Evolutionary conservation across 2,888 invertebrate genomes (phyloP), one percentile per base, ranked within the genome.

Genomic region (Drosophila atripex): DNA sequence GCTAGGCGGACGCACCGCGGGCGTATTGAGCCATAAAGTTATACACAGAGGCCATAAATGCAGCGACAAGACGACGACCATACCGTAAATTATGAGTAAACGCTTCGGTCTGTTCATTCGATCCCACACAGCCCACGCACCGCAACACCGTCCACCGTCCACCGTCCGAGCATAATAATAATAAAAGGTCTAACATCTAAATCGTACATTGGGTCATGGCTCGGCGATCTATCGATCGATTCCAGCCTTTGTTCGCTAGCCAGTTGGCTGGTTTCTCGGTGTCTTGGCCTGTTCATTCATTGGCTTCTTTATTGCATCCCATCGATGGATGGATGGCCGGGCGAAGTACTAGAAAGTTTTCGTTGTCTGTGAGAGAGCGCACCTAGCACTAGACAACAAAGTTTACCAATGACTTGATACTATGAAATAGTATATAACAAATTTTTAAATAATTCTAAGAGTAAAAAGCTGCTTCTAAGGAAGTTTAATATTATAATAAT

Each of bases 121-220:
- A 50, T 14, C 49, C 32, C 14, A 16, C 35, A n/a, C 52, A 68
- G 60, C 80, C 80, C 86, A 80, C 80, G 80, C 86, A 80, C 21
- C 5, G 21, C n/a, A 23, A 4, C 21, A 4, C 4, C 21, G 21
- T 1, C 1, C 18, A 18, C 18, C 18, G 18, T 18, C n/a, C n/a
- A n/a, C 65, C 56, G 78, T 64, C 78, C 66, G 43, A 71, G 73
- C 66, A 66, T 77, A 78, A 82, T 78, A 73, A 79, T 74, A 82
- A 72, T 65, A 71, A 70, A 70, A 71, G 70, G 71, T 64, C 77
- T 65, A 86, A 70, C 80, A 86, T 51, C 84, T 80, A 77, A 86
- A 83, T 86, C 78, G 86, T 80, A 77, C 73, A 80, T 86, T 80
- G 80, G 76, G 80, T 83, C 84, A 79, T 73, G 86, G 86, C 66